Evolutionary conservation across 2,113 vertebrate species (phyloP).

Genomic region (Cygnus atratus): DNA sequence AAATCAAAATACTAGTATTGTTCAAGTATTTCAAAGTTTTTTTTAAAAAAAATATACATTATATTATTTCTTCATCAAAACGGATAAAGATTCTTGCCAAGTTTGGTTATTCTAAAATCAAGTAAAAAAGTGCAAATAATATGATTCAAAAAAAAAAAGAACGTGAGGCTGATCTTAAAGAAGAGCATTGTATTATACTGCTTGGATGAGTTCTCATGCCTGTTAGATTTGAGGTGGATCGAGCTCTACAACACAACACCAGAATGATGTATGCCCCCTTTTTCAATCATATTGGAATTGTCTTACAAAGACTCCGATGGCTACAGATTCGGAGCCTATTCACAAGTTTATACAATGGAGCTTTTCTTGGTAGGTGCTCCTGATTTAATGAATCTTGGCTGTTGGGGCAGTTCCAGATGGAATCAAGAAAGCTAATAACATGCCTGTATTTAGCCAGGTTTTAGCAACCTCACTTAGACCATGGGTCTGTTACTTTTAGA

Average conservation of each 20-base stretch:
- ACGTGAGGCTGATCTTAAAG: neutral
- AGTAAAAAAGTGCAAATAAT: neutral
- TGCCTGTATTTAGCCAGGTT: neutral
- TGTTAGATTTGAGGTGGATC: neutral
- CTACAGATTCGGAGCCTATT: neutral
- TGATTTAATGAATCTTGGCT: neutral
- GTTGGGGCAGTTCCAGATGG: neutral
- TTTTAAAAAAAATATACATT: neutral
- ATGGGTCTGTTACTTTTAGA: fast-evolving
- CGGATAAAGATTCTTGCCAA: neutral
- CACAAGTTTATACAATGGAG: neutral
- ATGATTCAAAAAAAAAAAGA: neutral
- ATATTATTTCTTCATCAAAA: neutral
- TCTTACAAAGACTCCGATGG: neutral
- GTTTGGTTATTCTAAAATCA: neutral
- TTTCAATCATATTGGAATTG: neutral
- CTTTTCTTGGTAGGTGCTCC: neutral
- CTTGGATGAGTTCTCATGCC: neutral
- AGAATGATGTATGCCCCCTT: neutral
- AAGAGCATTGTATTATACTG: neutral
- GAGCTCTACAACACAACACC: neutral
- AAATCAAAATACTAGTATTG: neutral
- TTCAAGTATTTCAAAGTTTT: neutral
- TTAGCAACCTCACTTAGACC: neutral
- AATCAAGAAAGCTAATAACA: neutral